Percentiles rank a stretch among this genome's conserved stretches.
Conservation (phyloP, 2,113 vertebrate species). For the Brevimyrus niger region DNA sequence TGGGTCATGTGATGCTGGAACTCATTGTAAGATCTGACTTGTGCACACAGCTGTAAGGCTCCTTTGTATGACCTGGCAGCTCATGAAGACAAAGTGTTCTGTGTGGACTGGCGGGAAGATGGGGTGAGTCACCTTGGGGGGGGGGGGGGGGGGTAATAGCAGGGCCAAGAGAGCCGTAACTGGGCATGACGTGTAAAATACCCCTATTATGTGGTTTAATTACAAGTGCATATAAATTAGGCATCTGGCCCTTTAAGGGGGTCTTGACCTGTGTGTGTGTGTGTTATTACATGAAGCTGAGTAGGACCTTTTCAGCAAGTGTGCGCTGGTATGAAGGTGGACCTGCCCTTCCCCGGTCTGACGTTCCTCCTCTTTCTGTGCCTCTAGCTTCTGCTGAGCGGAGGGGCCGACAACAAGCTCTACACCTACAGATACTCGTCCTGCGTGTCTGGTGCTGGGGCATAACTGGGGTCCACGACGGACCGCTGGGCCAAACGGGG, state of each 20-base stretch:
- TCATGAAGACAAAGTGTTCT: conserved; percentile 93
- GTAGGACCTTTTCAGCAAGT: background rate
- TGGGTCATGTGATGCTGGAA: background rate
- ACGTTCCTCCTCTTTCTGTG: background rate
- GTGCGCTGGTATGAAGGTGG: background rate
- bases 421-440: conserved; percentile 83
- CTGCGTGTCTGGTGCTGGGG: conserved; percentile 71
- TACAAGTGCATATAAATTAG: background rate
- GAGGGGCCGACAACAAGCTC: conserved; percentile 95
- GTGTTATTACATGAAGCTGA: background rate
- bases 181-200: background rate
- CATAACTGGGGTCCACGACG: conserved; percentile 39
- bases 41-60: conserved; percentile 76
- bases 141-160: background rate
- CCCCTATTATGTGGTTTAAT: background rate
- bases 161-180: background rate
- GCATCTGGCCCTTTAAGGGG: background rate
- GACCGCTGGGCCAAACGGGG: no score
- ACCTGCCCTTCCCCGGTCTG: background rate
- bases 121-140: conserved; percentile 65
- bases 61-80: conserved; percentile 93
- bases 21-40: conserved; percentile 17
- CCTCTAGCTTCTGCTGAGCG: conserved; percentile 82
- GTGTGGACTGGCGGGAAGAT: conserved; percentile 90
- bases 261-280: background rate